Evolutionary conservation across 2,888 invertebrate genomes (phyloP).

Genomic region (Calameuta filiformis): DNA sequence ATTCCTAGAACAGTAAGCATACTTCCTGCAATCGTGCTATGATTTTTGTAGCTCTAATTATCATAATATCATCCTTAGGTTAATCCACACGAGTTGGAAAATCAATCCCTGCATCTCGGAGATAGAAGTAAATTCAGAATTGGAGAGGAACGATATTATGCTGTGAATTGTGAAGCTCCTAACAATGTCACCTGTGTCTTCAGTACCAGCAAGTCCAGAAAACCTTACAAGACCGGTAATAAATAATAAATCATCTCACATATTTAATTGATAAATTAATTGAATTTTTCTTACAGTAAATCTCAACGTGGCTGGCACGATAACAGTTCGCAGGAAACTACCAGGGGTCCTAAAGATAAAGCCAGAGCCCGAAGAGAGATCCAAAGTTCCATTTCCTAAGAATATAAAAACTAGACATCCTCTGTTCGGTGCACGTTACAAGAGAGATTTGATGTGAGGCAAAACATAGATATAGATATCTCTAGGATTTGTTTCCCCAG

Average conservation of each 20-base stretch:
- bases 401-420: conserved; percentile 35
- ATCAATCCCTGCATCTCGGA: conserved; percentile 28
- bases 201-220: conserved; percentile 6
- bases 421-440: conserved; percentile 26
- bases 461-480: no score
- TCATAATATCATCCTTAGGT: neutral
- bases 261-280: no score
- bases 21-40: neutral
- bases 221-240: conserved; percentile 19
- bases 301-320: conserved; percentile 27
- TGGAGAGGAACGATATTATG: conserved; percentile 30
- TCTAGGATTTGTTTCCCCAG: no score
- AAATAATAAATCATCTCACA: no score
- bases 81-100: conserved; percentile 22
- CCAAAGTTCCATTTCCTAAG: conserved; percentile 30
- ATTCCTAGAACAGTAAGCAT: conserved; percentile 32
- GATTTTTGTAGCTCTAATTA: neutral
- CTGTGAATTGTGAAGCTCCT: conserved; percentile 22
- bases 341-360: conserved; percentile 10
- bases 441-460: neutral
- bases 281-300: conserved; percentile 27
- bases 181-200: conserved; percentile 33
- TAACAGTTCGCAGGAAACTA: conserved; percentile 32
- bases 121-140: conserved; percentile 33
- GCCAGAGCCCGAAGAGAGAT: conserved; percentile 4